These are phyloP conservation scores for Halotydeus destructor DNA, from an alignment of 1,140 invertebrate genomes.

Conservation along the genomic window DNA sequence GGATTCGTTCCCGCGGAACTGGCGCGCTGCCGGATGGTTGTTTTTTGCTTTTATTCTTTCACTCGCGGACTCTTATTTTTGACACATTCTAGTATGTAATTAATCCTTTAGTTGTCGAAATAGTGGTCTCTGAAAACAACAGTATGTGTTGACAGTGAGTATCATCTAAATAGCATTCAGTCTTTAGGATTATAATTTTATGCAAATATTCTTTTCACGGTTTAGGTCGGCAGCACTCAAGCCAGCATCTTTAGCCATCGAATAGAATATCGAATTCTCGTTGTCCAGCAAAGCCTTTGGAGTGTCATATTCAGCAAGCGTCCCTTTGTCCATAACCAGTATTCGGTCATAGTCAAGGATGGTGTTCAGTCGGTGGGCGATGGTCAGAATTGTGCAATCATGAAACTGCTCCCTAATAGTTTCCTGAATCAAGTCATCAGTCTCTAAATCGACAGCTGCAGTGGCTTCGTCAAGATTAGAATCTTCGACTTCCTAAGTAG, in stretches of 20 bases:
- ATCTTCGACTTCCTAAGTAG: slow-evolving; percentile 24
- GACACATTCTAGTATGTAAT: no score
- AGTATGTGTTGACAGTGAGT: no score
- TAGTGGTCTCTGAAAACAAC: no score
- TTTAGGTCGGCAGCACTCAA: slow-evolving; percentile 11
- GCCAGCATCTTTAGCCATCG: slow-evolving; percentile 80
- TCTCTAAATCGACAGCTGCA: slow-evolving; percentile 25
- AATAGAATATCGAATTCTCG: slow-evolving; percentile 57
- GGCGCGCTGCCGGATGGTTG: no score
- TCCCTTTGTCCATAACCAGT: slow-evolving; percentile 69
- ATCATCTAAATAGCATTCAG: no score
- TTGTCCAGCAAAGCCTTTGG: slow-evolving; percentile 49
- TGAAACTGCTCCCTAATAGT: slow-evolving; percentile 25
- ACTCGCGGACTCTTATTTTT: no score
- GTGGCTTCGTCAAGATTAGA: slow-evolving; percentile 26
- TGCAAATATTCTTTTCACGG: no score
- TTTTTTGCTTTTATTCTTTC: no score
- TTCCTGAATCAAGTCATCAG: slow-evolving; percentile 25
- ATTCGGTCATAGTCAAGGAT: slow-evolving; percentile 37
- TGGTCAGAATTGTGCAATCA: slow-evolving; percentile 25
- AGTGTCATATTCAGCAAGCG: slow-evolving; percentile 50
- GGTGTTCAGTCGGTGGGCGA: slow-evolving; percentile 26
- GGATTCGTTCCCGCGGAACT: no score
- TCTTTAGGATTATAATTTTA: no score
- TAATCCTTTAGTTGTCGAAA: no score